Evolutionary conservation across 2,797 vertebrate genomes (phyloP), one percentile per base, ranked within the genome.

Genomic region (Leucoraja ocellata): DNA sequence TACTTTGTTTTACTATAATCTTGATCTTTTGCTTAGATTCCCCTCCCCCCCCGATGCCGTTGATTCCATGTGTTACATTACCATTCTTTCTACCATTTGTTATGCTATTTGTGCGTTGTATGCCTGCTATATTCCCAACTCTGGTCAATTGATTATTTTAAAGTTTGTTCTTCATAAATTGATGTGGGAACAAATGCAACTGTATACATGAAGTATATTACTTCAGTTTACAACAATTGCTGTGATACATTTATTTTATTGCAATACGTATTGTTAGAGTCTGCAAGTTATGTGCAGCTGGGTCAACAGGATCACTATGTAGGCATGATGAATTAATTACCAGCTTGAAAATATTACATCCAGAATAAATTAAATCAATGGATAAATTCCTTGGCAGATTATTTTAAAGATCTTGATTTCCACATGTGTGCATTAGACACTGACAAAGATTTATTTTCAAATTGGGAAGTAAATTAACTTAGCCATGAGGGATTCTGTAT

Each of bases 281-380:
- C 25, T 79, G 32, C 23, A 79, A 32, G 28, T n/a, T 79, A 9
- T 32, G 25, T 84, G 81, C 25, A 84, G 18, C 54, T 61, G 23
- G 61, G 54, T 18, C 21, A 84, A 28, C 10, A 61, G 81, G 61
- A 84, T 61, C 23, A 61, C 39, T 28, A 58, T 23, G 46, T 3
- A 54, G 21, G 46, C 58, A 23, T 21, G 80, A 83, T 46, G 58
- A 54, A 58, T 83, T 84, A 5, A 18, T 28, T 9, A 84, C 5
- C 54, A 13, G 54, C 25, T 84, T 63, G 54, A 61, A 81, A 84
- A 84, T 83, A 28, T 84, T 63, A 23, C 36, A 84, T 46, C 81
- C 21, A 28, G 81, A 46, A 84, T 58, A 84, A 84, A 84, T 84
- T 28, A 84, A 84, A n/a, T 81, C 14, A 46, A 81, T 81, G 79